Conservation (phyloP, 2,888 invertebrate species). For the Xylophagus ater region DNA sequence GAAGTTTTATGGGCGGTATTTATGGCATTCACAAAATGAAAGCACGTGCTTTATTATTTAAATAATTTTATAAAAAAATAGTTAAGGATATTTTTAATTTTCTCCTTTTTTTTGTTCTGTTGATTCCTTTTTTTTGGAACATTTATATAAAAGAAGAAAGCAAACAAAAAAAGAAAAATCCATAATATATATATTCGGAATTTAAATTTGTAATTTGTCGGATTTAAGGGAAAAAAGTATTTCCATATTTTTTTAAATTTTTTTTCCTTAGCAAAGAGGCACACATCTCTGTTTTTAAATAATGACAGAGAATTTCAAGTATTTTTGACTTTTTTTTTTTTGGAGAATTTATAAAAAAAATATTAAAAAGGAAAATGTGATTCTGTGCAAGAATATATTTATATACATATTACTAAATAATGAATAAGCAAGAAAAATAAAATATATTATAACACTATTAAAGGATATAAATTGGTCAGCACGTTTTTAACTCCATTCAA, state of each 20-base stretch:
- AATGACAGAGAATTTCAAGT: background rate
- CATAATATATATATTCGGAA: no score
- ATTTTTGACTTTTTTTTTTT: background rate
- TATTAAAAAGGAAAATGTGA: constrained; percentile 9
- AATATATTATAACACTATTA: no score
- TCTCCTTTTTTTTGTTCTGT: background rate
- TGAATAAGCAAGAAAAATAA: no score
- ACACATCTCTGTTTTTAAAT: constrained; percentile 1
- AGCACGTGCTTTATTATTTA: constrained; percentile 18
- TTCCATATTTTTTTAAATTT: no score
- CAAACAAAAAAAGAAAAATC: no score
- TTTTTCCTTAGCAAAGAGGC: background rate
- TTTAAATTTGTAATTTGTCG: no score
- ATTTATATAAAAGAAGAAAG: no score
- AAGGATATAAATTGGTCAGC: no score
- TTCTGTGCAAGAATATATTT: constrained; percentile 12
- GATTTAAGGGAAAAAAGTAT: no score
- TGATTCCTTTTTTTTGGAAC: no score
- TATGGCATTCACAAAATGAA: constrained; percentile 94
- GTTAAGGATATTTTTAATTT: constrained; percentile 3
- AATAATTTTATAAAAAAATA: constrained; percentile 11
- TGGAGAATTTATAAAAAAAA: constrained; percentile 2
- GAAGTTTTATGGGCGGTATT: constrained; percentile 99
- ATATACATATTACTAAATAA: constrained; percentile 9
- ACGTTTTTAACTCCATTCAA: no score